Evolutionary conservation across 2,797 vertebrate genomes (phyloP).

Genomic region (Tachyglossus aculeatus): DNA sequence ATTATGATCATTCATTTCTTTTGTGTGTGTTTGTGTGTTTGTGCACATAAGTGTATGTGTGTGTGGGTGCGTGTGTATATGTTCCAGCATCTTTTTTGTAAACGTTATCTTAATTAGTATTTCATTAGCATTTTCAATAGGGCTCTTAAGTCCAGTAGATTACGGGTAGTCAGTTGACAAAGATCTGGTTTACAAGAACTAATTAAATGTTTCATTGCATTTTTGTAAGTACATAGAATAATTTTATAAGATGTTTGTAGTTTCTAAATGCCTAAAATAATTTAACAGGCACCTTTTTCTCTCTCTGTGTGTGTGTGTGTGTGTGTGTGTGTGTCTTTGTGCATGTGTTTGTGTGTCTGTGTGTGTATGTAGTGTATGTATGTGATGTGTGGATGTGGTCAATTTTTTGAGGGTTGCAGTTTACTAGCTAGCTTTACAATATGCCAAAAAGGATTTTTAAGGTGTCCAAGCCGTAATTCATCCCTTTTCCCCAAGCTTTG

Average conservation of each 20-base stretch:
- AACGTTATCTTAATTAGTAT: constrained; percentile 62
- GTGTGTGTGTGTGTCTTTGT: constrained; percentile 58
- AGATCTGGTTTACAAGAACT: constrained; percentile 89
- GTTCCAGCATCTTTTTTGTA: constrained; percentile 52
- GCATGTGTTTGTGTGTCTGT: constrained; percentile 53
- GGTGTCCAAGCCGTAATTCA: constrained; percentile 27
- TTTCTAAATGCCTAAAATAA: constrained; percentile 76
- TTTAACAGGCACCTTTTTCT: constrained; percentile 76
- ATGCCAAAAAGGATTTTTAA: constrained; percentile 72
- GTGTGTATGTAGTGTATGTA: constrained; percentile 53
- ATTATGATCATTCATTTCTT: constrained; percentile 49
- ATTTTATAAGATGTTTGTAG: constrained; percentile 80
- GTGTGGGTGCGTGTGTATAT: constrained; percentile 29
- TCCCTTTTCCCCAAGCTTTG: constrained; percentile 54
- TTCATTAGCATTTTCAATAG: constrained; percentile 80
- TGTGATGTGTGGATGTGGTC: constrained; percentile 66
- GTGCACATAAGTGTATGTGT: constrained; percentile 18
- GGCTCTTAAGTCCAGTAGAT: constrained; percentile 90
- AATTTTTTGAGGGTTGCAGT: constrained; percentile 65
- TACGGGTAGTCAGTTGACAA: constrained; percentile 94
- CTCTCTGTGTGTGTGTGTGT: constrained; percentile 56
- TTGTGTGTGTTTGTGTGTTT: constrained; percentile 2
- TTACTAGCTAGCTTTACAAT: constrained; percentile 77
- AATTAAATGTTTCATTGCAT: constrained; percentile 79
- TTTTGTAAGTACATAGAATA: constrained; percentile 81